Evolutionary conservation across 2,888 invertebrate genomes (phyloP).

Genomic region (Chrysolina americana): DNA sequence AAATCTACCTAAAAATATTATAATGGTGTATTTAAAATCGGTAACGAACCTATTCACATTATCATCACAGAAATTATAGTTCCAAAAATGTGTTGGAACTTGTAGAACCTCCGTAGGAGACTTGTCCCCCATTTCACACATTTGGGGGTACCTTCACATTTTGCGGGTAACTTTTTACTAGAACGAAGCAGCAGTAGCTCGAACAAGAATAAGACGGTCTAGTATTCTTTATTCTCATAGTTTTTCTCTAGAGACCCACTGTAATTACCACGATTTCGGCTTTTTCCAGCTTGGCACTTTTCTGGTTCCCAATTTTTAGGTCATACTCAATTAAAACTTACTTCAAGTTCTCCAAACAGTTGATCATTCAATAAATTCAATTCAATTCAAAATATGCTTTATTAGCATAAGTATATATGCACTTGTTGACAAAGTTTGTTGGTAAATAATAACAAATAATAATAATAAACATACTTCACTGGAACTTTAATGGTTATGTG

Average conservation of each 20-base stretch:
- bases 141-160: conserved; percentile 33
- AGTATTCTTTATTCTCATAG: conserved; percentile 23
- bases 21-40: not conserved
- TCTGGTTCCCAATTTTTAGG: conserved; percentile 46
- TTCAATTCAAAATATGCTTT: no score
- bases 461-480: no score
- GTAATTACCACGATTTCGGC: conserved; percentile 57
- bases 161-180: conserved; percentile 28
- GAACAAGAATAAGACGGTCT: conserved; percentile 26
- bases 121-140: conserved; percentile 30
- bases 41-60: not conserved
- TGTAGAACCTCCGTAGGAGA: conserved; percentile 33
- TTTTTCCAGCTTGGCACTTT: conserved; percentile 54
- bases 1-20: no score
- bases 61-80: not conserved
- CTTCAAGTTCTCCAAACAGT: conserved; percentile 54
- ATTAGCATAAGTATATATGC: no score
- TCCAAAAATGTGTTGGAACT: not conserved
- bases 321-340: conserved; percentile 52
- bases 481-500: no score
- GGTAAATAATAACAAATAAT: no score
- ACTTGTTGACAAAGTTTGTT: no score
- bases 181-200: conserved; percentile 15
- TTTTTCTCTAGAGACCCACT: conserved; percentile 70
- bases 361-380: no score